These are phyloP conservation scores for Centropyge bicolor DNA, from an alignment of 2,797 vertebrate species.

Conservation along the genomic window DNA sequence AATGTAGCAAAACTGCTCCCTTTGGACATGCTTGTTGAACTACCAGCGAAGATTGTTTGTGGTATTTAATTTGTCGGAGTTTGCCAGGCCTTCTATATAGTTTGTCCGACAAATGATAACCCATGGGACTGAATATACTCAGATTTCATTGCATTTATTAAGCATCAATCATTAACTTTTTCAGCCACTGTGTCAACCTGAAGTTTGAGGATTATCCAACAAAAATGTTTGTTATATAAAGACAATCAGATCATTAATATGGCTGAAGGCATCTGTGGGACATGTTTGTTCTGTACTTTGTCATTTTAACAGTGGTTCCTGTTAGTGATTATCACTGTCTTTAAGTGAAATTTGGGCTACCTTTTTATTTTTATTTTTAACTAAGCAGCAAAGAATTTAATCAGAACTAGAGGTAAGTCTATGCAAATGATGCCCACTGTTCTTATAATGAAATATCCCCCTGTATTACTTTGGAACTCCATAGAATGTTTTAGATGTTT, in stretches of 20 bases:
- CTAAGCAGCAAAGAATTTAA: slow-evolving; percentile 1
- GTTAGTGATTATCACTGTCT: slow-evolving; percentile 11
- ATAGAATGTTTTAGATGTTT: neutral
- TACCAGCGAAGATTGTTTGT: slow-evolving; percentile 21
- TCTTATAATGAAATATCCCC: neutral
- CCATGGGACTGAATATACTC: neutral
- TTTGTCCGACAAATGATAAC: neutral
- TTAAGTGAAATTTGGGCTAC: neutral
- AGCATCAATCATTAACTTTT: slow-evolving; percentile 20
- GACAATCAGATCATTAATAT: neutral
- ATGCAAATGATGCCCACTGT: slow-evolving; percentile 6
- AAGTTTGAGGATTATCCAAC: neutral
- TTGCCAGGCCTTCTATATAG: slow-evolving; percentile 1
- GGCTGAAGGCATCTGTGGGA: slow-evolving; percentile 6
- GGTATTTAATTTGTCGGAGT: neutral
- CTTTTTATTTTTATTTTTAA: slow-evolving; percentile 15
- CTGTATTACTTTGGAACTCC: slow-evolving; percentile 10
- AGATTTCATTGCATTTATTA: slow-evolving; percentile 3
- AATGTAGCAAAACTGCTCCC: slow-evolving; percentile 51
- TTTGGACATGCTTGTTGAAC: slow-evolving; percentile 35
- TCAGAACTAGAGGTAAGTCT: slow-evolving; percentile 23
- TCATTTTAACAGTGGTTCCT: slow-evolving; percentile 15
- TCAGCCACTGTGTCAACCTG: slow-evolving; percentile 7
- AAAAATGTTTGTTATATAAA: slow-evolving; percentile 11
- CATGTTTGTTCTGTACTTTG: slow-evolving; percentile 37